These are phyloP conservation scores for Phoxinus phoxinus DNA, from an alignment of 2,113 vertebrate genomes.

Conservation along the genomic window DNA sequence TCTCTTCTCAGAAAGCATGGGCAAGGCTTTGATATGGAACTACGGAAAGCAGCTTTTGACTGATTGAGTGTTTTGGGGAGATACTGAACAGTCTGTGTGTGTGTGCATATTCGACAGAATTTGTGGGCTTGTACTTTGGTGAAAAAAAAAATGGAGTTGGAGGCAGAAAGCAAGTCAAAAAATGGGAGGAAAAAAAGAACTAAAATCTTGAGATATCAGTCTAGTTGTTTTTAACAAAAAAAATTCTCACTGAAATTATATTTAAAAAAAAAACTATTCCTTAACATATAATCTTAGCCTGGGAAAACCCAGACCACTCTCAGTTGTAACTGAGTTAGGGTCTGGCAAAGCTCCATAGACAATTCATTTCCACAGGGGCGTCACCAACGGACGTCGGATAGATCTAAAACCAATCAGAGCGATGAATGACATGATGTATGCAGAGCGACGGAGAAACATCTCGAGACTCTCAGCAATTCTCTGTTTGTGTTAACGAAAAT, in stretches of 20 bases:
- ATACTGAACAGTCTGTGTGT: conserved; percentile 41
- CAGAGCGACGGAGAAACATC: too few species aligned
- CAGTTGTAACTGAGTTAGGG: too few species aligned
- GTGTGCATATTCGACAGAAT: conserved; percentile 24
- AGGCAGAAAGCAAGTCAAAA: not conserved
- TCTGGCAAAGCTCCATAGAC: too few species aligned
- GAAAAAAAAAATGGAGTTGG: not conserved
- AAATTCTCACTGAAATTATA: not conserved
- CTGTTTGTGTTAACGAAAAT: too few species aligned
- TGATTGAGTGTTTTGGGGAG: conserved; percentile 50
- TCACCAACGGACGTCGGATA: too few species aligned
- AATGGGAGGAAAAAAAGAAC: not conserved
- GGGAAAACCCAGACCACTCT: too few species aligned
- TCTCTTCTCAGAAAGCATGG: conserved; percentile 41
- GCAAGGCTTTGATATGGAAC: conserved; percentile 56
- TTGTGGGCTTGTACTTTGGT: conserved; percentile 14
- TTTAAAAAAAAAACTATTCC: too few species aligned
- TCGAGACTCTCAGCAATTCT: too few species aligned
- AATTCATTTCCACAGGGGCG: too few species aligned
- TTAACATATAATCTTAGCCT: not conserved
- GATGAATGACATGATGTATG: too few species aligned
- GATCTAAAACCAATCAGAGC: too few species aligned
- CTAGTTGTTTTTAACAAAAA: not conserved
- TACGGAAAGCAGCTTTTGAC: conserved; percentile 56
- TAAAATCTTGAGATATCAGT: not conserved